Evolutionary conservation across 2,113 vertebrate genomes (phyloP), one percentile per base, ranked within the genome.

Genomic region (Elgaria multicarinata): DNA sequence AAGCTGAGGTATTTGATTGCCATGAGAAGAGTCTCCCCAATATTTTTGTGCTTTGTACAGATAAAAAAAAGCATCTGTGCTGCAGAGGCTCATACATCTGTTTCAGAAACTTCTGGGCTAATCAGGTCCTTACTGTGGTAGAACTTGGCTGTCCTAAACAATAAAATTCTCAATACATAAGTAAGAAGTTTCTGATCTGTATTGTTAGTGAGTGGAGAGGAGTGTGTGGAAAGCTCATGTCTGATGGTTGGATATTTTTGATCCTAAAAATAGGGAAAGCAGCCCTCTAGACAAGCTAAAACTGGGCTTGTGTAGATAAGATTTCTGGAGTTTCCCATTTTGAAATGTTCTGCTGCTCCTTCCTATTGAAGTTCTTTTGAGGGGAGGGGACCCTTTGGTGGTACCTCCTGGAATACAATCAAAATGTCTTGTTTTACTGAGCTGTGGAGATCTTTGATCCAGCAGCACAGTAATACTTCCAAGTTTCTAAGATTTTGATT

Each of bases 41-140:
- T 42, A 46, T 44, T 76, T 44, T 42, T 6, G 5, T 46, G 24
- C 44, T 28, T 10, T 26, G 42, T 44, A 46, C 42, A 28, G 18
- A 46, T 46, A 77, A 10, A 44, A 22, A 28, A 42, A 2, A 12
- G 42, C 9, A 44, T 12, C 22, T 77, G 26, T 77, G 6, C 2
- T 28, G 42, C 39, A 46, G 22, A 77, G 10, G 50, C 9, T 31
- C 33, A 50, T 93, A 94, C 92, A 87, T 86, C 90, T 90, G 0
- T 93, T 95, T 93, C 94, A 93, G 77, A 92, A 90, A 90, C 81
- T 26, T 71, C 93, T 2, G 66, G 89, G 12, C 83, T 89, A 85
- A 69, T 2, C 90, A 92, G 89, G 64, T 28, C 93, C 90, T 93
- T 95, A 95, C 92, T 96, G 90, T 91, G 86, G 58, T 74, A 81